Base-by-base conservation (phyloP, 1,140 invertebrate species). In the Cyclina sinensis region DNA sequence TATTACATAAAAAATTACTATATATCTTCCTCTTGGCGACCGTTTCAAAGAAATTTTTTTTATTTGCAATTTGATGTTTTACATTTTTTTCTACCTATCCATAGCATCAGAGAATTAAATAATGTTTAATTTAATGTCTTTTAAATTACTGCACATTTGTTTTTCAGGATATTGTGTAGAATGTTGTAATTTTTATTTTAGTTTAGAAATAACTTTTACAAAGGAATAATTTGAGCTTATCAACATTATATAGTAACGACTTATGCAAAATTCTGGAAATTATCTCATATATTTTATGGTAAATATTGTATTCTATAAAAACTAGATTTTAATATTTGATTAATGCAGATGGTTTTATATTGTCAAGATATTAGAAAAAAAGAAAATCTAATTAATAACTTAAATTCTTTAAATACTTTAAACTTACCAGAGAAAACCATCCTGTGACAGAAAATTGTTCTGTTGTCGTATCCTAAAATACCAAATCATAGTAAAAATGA, bases 381-480 rank as follows among this genome's bases (percentile, higher is more conserved):
- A 16, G 16, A 46, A 16, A 9, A 46, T n/a, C n/a, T n/a, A n/a
- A n/a, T n/a, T 9, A 46, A 46, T 46, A 46, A 9, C 43, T 46
- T 9, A 46, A 46, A 16, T 18, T 54, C 51, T 18, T 54, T 54
- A 27, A 62, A 27, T 2, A 11, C 7, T 43, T 14, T 43, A 7
- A 18, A 37, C 65, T 70, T 37, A 70, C 65, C 65, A 70, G 24
- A 35, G 65, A 70, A 39, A 70, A 70, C 65, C 65, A 70, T 14
- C 65, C 65, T 37, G 65, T 70, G 1, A 70, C 35, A 18, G 65
- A 70, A n/a, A 70, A 37, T 37, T 70, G 2, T 18, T 27, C 65
- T 18, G 65, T 70, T n/a, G 9, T 27, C 4, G 27, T 37, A 37
- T 70, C 32, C 65, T 70, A 16, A 27, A 18, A 65, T 4, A 57